Evolutionary conservation across 2,797 vertebrate species (phyloP), one percentile per base, ranked within the genome.

Genomic region (Leptatherina wallacei): DNA sequence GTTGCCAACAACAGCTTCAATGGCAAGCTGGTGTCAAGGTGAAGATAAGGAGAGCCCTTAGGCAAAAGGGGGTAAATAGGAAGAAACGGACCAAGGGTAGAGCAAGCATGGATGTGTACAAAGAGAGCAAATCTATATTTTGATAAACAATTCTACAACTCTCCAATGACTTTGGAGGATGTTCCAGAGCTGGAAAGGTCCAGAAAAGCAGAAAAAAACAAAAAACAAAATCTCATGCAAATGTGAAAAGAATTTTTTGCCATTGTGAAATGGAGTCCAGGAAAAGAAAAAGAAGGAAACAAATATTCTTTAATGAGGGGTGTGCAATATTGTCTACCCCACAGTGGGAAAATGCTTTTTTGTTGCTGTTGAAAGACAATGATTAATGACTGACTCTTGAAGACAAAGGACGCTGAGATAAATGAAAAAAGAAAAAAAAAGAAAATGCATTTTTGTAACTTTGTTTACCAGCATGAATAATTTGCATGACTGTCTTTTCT

Each of bases 381-480:
- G 83, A 89, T 82, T 78, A 78, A 78, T 30, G 77, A 83, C 54
- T 81, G 81, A 90, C 84, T 85, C 75, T 78, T 77, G 69, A 81
- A 29, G 71, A 86, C 75, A 71, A 73, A 73, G 69, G 82, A 91
- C 85, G 78, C 89, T 90, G 85, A 86, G 87, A 86, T 85, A 85
- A 90, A 86, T 75, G 59, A 36, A 33, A 75, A 83, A 69, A 27
- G 2, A 27, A 27, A 27, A 71, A 88, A 91, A 91, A 86, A 88
- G 88, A 90, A 84, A 91, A 95, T 94, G 93, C 93, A 94, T 95
- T 95, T 95, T 95, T 95, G 93, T 95, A 94, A 93, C 92, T 94
- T 95, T 95, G 94, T 95, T 94, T 95, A 95, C 95, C 95, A 95
- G 95, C 95, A 95, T 95, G 95, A 95, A 84, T 94, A 89, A 91